These are phyloP conservation scores for Tauraco hartlaubi DNA, from an alignment of 2,797 vertebrate genomes.

Conservation along the genomic window DNA sequence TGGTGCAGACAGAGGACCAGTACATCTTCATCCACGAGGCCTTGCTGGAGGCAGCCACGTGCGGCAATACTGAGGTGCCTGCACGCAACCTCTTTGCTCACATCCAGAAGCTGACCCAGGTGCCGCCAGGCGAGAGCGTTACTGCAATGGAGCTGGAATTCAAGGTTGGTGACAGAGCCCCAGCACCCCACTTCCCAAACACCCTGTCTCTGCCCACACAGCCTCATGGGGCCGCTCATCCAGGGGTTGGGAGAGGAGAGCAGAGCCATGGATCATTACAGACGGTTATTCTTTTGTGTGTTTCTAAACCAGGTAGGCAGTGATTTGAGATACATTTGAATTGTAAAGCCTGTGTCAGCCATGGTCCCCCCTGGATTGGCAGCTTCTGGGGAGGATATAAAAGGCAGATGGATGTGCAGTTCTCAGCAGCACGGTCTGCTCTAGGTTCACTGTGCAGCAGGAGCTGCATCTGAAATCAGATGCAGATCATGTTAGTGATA, in stretches of 20 bases:
- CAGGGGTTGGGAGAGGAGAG: background rate
- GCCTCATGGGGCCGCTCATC: accelerated
- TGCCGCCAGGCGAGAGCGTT: slow-evolving; percentile 87
- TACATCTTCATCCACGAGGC: slow-evolving; percentile 97
- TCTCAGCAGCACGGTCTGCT: slow-evolving; percentile 68
- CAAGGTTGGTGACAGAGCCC: slow-evolving; percentile 83
- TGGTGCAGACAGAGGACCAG: slow-evolving; percentile 98
- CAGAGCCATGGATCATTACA: background rate
- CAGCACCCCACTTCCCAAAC: background rate
- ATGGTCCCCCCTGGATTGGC: slow-evolving; percentile 23
- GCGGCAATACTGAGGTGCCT: slow-evolving; percentile 92
- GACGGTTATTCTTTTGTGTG: background rate
- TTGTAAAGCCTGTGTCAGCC: slow-evolving; percentile 44
- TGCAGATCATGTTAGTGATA: slow-evolving; percentile 72
- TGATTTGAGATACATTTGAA: slow-evolving; percentile 59
- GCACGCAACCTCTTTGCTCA: slow-evolving; percentile 93
- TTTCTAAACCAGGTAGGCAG: slow-evolving; percentile 44
- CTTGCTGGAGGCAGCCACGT: slow-evolving; percentile 91
- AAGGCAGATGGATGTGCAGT: slow-evolving; percentile 68
- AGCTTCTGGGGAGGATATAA: slow-evolving; percentile 61
- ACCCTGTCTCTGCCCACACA: background rate
- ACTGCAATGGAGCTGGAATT: slow-evolving; percentile 96
- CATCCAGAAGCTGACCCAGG: slow-evolving; percentile 94
- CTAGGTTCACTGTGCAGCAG: slow-evolving; percentile 35
- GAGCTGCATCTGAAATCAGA: slow-evolving; percentile 72